Conservation (phyloP, 1,140 invertebrate species). For the Onthophagus taurus region DNA sequence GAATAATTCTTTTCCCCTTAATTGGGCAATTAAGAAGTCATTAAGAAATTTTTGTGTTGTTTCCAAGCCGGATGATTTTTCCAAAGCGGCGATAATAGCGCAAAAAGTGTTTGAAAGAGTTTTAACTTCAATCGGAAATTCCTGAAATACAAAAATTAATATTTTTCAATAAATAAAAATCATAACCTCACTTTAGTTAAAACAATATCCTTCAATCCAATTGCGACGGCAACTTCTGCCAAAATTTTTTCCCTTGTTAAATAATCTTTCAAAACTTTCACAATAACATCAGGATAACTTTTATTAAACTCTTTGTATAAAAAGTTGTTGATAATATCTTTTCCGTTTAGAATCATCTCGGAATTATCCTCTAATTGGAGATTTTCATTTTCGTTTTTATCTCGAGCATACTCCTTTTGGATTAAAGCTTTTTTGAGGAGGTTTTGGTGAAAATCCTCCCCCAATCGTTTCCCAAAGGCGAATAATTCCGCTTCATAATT, state of each 20-base stretch:
- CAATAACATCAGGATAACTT: constrained; percentile 50
- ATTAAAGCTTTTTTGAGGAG: constrained; percentile 68
- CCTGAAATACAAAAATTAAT: constrained; percentile 43
- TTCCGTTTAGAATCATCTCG: constrained; percentile 57
- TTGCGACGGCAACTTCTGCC: constrained; percentile 54
- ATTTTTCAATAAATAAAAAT: constrained; percentile 17
- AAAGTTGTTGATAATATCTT: constrained; percentile 46
- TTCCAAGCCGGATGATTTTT: constrained; percentile 48
- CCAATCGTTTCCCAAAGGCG: constrained; percentile 75
- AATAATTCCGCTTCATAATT: constrained; percentile 82
- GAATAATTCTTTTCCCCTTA: constrained; percentile 67
- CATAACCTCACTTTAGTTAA: constrained; percentile 51
- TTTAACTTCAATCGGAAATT: constrained; percentile 59
- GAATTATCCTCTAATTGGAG: constrained; percentile 54
- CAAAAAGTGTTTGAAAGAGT: constrained; percentile 67
- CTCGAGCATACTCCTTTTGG: constrained; percentile 66
- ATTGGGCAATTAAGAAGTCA: constrained; percentile 75
- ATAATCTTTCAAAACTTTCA: constrained; percentile 52
- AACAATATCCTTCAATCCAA: constrained; percentile 78
- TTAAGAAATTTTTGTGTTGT: constrained; percentile 65
- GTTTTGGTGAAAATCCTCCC: constrained; percentile 69
- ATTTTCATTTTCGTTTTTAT: constrained; percentile 54
- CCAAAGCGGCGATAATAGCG: constrained; percentile 74
- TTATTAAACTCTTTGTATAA: constrained; percentile 51
- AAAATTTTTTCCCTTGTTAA: constrained; percentile 57